Evolutionary conservation across 1,140 invertebrate genomes (phyloP).

Genomic region (Ostrea edulis): DNA sequence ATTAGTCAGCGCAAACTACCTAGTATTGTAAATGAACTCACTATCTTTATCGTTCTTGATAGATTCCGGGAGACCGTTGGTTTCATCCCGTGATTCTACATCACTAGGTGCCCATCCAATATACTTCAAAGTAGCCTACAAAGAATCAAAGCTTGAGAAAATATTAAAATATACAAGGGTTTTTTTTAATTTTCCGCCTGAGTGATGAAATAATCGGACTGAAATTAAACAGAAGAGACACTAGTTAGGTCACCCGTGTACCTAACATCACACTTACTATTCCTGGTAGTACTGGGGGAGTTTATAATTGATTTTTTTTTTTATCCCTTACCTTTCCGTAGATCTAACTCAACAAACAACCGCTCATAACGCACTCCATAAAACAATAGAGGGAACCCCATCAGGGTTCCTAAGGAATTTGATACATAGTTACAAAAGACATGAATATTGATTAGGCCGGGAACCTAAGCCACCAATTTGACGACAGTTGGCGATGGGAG

Average conservation of each 20-base stretch:
- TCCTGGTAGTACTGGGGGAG: neutral
- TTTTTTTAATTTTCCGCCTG: neutral
- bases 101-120: constrained; percentile 16
- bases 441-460: neutral
- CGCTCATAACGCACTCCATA: neutral
- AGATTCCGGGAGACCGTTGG: neutral
- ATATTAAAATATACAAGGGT: neutral
- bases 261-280: no score
- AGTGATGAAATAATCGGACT: no score
- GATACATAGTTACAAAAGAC: neutral
- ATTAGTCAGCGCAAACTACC: neutral
- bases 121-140: constrained; percentile 10
- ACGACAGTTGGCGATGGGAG: neutral
- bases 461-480: neutral
- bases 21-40: neutral
- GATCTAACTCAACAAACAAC: neutral
- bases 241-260: no score
- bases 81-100: neutral
- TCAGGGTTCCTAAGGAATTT: neutral
- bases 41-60: neutral
- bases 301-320: neutral
- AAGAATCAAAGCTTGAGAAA: neutral
- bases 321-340: neutral
- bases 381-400: neutral
- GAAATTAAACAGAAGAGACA: no score